Conservation (phyloP, 2,888 invertebrate species). For the Tenthredo scrophulariae region DNA sequence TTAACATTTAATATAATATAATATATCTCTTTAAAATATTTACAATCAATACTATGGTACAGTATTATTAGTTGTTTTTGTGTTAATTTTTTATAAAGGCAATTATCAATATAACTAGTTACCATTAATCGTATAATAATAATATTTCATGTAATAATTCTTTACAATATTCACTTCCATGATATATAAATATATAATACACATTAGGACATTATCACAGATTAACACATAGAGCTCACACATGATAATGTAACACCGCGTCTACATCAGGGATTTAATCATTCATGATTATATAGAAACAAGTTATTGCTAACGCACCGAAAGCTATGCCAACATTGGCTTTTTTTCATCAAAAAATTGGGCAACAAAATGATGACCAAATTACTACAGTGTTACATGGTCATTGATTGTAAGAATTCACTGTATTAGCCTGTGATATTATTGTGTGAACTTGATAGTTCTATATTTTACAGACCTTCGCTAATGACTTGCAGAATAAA, state of each 20-base stretch:
- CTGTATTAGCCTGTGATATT: conserved; percentile 41
- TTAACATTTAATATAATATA: conserved; percentile 76
- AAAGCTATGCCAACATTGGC: conserved; percentile 4
- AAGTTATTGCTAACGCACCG: conserved; percentile 7
- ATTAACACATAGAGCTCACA: conserved; percentile 48
- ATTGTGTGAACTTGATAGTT: conserved; percentile 37
- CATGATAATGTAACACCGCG: conserved; percentile 36
- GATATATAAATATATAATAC: conserved; percentile 66
- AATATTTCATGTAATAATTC: conserved; percentile 66
- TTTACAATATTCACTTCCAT: conserved; percentile 70
- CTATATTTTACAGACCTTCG: conserved; percentile 47
- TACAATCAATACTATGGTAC: conserved; percentile 77
- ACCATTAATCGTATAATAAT: conserved; percentile 68
- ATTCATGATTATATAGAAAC: not conserved
- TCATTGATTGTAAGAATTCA: conserved; percentile 2
- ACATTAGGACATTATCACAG: conserved; percentile 61
- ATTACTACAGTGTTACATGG: conserved; percentile 41
- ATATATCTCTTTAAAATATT: conserved; percentile 75
- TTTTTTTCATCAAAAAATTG: not conserved
- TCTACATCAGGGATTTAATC: conserved; percentile 23
- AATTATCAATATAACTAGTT: conserved; percentile 76
- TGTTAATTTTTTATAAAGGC: conserved; percentile 76
- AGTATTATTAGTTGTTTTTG: conserved; percentile 70
- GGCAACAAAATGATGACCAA: not conserved
- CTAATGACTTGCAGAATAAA: conserved; percentile 35